Percentiles rank a stretch among this genome's conserved stretches.
Evolutionary conservation across 2,888 invertebrate species (phyloP).

Genomic region (Ganaspis brasiliensis): DNA sequence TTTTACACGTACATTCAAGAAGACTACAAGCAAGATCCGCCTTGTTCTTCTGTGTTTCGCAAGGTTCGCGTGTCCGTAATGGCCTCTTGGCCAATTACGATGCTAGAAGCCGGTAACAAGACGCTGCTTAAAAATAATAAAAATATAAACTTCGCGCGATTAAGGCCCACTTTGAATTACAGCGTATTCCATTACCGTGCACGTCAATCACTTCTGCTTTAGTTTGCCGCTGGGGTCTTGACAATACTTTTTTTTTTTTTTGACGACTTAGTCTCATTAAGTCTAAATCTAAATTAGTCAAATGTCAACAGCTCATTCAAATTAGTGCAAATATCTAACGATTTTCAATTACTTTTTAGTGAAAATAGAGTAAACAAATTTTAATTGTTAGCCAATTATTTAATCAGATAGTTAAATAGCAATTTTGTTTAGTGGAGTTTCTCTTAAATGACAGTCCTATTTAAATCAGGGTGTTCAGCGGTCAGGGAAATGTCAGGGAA

Average conservation of each 20-base stretch:
- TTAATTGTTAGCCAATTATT: too few species aligned
- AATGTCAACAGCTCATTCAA: too few species aligned
- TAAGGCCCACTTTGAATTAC: slow-evolving; percentile 33
- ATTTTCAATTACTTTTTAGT: too few species aligned
- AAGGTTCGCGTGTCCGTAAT: slow-evolving; percentile 40
- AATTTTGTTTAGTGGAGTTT: too few species aligned
- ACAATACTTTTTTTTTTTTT: slow-evolving; percentile 30
- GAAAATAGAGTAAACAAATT: too few species aligned
- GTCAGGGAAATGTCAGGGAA: too few species aligned
- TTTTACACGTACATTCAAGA: slow-evolving; percentile 27
- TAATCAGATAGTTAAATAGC: too few species aligned
- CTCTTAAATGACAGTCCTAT: too few species aligned
- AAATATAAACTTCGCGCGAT: slow-evolving; percentile 41
- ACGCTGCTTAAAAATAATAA: slow-evolving; percentile 40
- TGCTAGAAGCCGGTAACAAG: slow-evolving; percentile 42
- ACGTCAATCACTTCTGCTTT: slow-evolving; percentile 34
- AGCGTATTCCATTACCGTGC: slow-evolving; percentile 41
- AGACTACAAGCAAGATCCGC: slow-evolving; percentile 20
- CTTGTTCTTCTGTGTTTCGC: slow-evolving; percentile 37
- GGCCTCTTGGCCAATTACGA: slow-evolving; percentile 36
- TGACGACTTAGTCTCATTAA: not conserved
- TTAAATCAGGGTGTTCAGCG: too few species aligned
- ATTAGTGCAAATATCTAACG: too few species aligned
- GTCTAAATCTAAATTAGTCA: too few species aligned
- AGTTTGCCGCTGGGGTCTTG: slow-evolving; percentile 29